phyloP scores from a whole-genome alignment of 1,140 invertebrate species.

The Heliconius hewitsoni region DNA sequence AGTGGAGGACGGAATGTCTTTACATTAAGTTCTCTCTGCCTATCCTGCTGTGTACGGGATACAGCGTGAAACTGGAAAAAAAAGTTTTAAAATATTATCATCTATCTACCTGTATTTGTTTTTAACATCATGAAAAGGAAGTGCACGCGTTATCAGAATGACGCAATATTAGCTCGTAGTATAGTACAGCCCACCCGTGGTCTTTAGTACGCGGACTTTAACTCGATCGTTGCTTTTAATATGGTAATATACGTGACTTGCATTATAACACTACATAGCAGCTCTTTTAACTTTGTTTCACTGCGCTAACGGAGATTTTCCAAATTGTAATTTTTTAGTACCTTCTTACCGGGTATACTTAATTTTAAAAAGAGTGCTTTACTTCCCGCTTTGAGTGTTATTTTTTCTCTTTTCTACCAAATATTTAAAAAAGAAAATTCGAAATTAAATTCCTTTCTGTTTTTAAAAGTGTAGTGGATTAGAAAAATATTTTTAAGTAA shows the following conservation, averaged over 20 bases:
- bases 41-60: too few species aligned
- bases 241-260: conserved; percentile 37
- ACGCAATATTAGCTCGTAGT: conserved; percentile 34
- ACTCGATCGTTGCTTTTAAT: conserved; percentile 36
- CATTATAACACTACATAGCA: conserved; percentile 32
- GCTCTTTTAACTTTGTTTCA: conserved; percentile 32
- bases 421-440: not conserved
- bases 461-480: not conserved
- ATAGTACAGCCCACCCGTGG: conserved; percentile 30
- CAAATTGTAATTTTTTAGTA: conserved; percentile 18
- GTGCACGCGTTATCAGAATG: conserved; percentile 36
- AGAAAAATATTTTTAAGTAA: not conserved
- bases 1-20: too few species aligned
- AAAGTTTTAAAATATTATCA: not conserved
- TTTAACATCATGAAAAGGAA: conserved; percentile 30
- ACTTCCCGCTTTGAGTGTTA: not conserved
- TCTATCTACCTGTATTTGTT: conserved; percentile 16
- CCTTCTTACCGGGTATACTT: not conserved
- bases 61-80: too few species aligned
- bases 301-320: not conserved
- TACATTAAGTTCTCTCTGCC: too few species aligned
- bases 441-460: not conserved
- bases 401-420: not conserved
- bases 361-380: not conserved
- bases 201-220: conserved; percentile 32